Base-by-base conservation (phyloP, 2,113 vertebrate genomes). In the Lonchura striata region DNA sequence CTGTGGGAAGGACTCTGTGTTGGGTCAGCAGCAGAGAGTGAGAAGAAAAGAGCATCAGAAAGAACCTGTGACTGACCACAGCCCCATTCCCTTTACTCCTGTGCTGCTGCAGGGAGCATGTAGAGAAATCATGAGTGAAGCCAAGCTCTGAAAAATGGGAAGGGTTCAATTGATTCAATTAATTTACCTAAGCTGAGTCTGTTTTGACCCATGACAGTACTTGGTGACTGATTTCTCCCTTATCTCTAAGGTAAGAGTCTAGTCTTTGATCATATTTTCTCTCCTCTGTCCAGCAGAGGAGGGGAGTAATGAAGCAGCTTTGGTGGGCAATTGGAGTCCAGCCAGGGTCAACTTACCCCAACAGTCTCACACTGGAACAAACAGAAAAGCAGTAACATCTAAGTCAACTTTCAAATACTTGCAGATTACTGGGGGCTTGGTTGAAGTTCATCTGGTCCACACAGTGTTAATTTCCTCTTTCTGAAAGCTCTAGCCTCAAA, bases 11-110 rank as follows among this genome's bases (percentile, higher is more conserved):
- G 20, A n/a, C 23, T 52, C 15, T 3, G 5, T 37, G 12, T 22
- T 59, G 19, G 8, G 27, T 44, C 13, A 52, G 19, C 4, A 14
- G 6, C 46, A 66, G 37, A 24, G 22, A 30, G 13, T 9, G 37
- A 65, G 33, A 28, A 65, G 65, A 44, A 65, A 72, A 44, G 20
- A 57, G 17, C 30, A 72, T 7, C 14, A 41, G 80, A 78, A 30
- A 23, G n/a, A 64, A 4, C 1, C 3, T 31, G 17, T 44, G 52
- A 39, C 24, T 68, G 42, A 56, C 5, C 18, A 39, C 3, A 54
- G 6, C 2, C 11, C 8, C 9, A 16, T 28, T 41, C 11, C 8
- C 5, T 2, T 2, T 10, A 6, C 25, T 22, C 11, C 65, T 69
- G 14, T 13, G 28, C 21, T 31, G 9, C 70, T 44, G 12, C 0